A percentile compares a stretch with the other conserved stretches of the same genome.
Evolutionary conservation across 2,797 vertebrate genomes (phyloP).

Genomic region (Micrastur ruficollis): DNA sequence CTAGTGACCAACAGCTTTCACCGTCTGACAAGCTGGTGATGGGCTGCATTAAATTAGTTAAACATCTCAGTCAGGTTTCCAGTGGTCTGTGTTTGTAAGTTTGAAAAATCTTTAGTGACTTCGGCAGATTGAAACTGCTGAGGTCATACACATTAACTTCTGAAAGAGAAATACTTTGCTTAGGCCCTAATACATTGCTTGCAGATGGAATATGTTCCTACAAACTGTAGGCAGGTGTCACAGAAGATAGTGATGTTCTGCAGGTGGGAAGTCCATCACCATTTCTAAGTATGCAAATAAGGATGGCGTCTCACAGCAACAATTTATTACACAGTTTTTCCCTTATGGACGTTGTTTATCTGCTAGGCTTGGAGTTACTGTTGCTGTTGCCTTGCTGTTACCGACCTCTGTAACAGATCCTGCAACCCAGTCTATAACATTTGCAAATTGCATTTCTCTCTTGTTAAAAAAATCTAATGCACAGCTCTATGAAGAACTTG

Average conservation of each 20-base stretch:
- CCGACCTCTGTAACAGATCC: fast-evolving
- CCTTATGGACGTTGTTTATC: background rate
- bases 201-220: background rate
- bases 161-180: background rate
- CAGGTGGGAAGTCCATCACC: background rate
- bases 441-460: background rate
- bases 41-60: background rate
- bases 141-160: background rate
- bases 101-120: background rate
- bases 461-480: background rate
- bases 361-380: background rate
- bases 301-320: background rate
- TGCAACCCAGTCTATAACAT: background rate
- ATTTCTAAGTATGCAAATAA: background rate
- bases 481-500: background rate
- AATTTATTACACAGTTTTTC: background rate
- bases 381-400: background rate
- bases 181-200: background rate
- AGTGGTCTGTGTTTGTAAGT: background rate
- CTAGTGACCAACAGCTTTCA: background rate
- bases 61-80: background rate
- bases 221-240: background rate
- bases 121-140: background rate
- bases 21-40: background rate
- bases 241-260: background rate